These are phyloP conservation scores for Pangasianodon gigas DNA, from an alignment of 2,113 vertebrate species.

Conservation along the genomic window DNA sequence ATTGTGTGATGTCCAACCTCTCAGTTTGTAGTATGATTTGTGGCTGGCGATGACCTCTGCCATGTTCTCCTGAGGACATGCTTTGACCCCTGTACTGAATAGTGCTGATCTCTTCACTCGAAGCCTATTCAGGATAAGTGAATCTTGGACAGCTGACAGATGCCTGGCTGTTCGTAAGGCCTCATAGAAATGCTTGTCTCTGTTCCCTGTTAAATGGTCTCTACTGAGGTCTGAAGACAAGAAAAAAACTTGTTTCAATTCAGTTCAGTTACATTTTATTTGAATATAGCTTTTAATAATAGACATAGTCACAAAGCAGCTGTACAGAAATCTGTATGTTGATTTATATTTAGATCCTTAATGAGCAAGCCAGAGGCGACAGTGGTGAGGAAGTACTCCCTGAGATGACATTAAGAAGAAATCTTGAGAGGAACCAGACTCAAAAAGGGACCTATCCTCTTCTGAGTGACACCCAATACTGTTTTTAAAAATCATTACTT, in stretches of 20 bases:
- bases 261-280: neutral
- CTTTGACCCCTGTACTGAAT: constrained; percentile 81
- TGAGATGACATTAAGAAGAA: neutral
- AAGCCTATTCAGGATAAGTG: constrained; percentile 73
- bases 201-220: constrained; percentile 73
- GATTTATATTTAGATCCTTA: neutral
- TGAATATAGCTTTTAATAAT: neutral
- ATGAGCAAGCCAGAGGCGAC: neutral
- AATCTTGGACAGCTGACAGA: constrained; percentile 68
- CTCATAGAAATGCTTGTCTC: constrained; percentile 76
- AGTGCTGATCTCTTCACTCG: constrained; percentile 82
- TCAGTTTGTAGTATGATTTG: constrained; percentile 86
- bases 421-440: neutral
- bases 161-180: constrained; percentile 70
- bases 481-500: neutral
- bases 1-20: constrained; percentile 76
- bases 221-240: constrained; percentile 73
- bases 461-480: neutral
- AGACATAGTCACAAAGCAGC: neutral
- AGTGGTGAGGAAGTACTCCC: neutral
- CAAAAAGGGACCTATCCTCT: neutral
- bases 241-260: constrained; percentile 4
- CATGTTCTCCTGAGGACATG: constrained; percentile 87
- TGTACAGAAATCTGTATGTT: neutral
- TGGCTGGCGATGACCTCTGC: constrained; percentile 85